Percentiles rank a stretch among this genome's conserved stretches.
Evolutionary conservation across 1,140 invertebrate genomes (phyloP).

Genomic region (Drosophila punjabiensis): DNA sequence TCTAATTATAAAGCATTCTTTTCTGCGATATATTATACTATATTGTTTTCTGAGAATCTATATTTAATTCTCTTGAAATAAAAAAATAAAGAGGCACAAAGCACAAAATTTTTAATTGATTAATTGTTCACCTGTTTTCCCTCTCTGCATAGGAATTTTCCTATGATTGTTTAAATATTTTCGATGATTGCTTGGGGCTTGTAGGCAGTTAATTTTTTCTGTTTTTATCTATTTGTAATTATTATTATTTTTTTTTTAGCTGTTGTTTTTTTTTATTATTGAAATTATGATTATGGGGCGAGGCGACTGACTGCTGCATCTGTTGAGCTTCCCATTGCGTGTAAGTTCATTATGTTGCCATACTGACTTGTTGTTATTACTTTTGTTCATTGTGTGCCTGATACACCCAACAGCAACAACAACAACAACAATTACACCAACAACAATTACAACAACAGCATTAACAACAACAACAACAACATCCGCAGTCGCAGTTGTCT

Average conservation of each 20-base stretch:
- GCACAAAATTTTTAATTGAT: conserved; percentile 11
- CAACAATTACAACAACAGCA: conserved; percentile 28
- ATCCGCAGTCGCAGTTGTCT: conserved; percentile 65
- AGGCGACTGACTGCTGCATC: conserved; percentile 60
- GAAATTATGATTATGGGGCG: conserved; percentile 37
- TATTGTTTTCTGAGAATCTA: neutral
- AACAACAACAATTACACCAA: conserved; percentile 43
- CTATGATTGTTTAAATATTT: conserved; percentile 36
- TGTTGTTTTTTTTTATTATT: conserved; percentile 38
- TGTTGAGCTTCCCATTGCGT: conserved; percentile 84
- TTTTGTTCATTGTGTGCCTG: conserved; percentile 69
- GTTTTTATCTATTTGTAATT: conserved; percentile 9
- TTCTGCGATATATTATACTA: too few relatives aligned
- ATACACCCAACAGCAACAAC: conserved; percentile 55
- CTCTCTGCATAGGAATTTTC: conserved; percentile 21
- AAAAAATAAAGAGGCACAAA: too few relatives aligned
- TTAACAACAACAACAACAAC: conserved; percentile 38
- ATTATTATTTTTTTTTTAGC: conserved; percentile 19
- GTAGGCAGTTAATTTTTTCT: conserved; percentile 5
- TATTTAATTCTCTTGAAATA: neutral
- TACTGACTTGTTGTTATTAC: conserved; percentile 39
- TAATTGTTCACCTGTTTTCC: conserved; percentile 23
- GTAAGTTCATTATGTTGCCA: conserved; percentile 77
- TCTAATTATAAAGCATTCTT: neutral
- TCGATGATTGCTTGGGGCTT: conserved; percentile 29